Evolutionary conservation across 2,113 vertebrate genomes (phyloP), one percentile per base, ranked within the genome.

Genomic region (Diphyllodes magnificus): DNA sequence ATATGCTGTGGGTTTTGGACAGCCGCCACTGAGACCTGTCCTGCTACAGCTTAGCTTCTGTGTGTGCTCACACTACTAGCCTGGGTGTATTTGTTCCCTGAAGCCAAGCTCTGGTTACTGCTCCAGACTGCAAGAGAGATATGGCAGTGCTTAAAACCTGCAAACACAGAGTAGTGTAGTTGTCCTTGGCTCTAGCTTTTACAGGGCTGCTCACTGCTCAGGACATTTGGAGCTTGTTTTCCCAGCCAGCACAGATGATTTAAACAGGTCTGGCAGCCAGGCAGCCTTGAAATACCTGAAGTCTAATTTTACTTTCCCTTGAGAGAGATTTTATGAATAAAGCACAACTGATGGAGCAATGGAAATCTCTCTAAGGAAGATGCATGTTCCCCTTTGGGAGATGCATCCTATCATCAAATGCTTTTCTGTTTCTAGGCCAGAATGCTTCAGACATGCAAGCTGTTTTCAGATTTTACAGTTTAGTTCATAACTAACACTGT

Each of bases 191-290:
- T 79, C 42, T 35, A 86, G 6, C 30, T 95, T 91, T 88, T 35
- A 96, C n/a, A 93, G 37, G 21, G 47, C 63, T 95, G 39, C 53
- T 92, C 57, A 73, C 81, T 96, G 82, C 88, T 94, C 44, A 9
- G 17, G 80, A 63, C 35, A 33, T 91, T 97, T 85, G 77, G 35
- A 95, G 28, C 39, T 78, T 94, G 44, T 80, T 91, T 94, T 93
- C 90, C 94, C 49, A 90, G 60, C 73, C 50, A 89, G 35, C 35
- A 64, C 59, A 76, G 28, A 83, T 88, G 63, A 86, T 83, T 95
- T 92, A 92, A 93, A 71, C 50, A 76, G 77, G 15, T 82, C 51
- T 86, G 61, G 42, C 82, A 95, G 63, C 28, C 59, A 86, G 76
- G 61, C 37, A 87, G 78, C 72, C 65, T 69, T 88, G 49, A 86